Evolutionary conservation across 1,140 invertebrate species (phyloP).

Genomic region (Fopius arisanus): DNA sequence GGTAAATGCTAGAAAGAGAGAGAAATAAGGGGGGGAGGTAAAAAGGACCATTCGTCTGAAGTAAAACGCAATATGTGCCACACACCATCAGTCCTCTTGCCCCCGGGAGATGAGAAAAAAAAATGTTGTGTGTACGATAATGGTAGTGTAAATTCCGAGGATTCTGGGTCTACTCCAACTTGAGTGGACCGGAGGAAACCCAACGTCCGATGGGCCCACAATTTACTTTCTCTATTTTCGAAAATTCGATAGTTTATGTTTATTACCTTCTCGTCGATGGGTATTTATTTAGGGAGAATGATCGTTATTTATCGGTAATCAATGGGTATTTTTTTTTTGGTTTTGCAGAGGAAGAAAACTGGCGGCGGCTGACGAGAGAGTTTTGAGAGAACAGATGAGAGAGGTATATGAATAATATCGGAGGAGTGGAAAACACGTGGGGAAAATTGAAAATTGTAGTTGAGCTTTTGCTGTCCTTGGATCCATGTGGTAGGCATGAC

Average conservation of each 20-base stretch:
- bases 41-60: conserved; percentile 28
- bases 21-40: not conserved
- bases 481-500: conserved; percentile 5
- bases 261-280: not conserved
- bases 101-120: not conserved
- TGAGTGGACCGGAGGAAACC: conserved; percentile 10
- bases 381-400: not conserved
- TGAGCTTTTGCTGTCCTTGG: not conserved
- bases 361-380: conserved; percentile 12
- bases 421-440: not conserved
- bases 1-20: conserved; percentile 13
- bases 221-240: conserved; percentile 15
- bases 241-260: not conserved
- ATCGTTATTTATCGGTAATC: not conserved
- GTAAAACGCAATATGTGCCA: conserved; percentile 31
- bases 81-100: conserved; percentile 10
- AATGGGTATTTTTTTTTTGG: not conserved
- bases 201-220: not conserved
- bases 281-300: not conserved
- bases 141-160: conserved; percentile 8
- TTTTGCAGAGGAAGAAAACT: not conserved
- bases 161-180: conserved; percentile 12
- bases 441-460: not conserved
- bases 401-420: not conserved
- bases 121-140: not conserved